Evolutionary conservation across 92 coral and sea anemone species (phyloP).

Genomic region (Paramuricea clavata): DNA sequence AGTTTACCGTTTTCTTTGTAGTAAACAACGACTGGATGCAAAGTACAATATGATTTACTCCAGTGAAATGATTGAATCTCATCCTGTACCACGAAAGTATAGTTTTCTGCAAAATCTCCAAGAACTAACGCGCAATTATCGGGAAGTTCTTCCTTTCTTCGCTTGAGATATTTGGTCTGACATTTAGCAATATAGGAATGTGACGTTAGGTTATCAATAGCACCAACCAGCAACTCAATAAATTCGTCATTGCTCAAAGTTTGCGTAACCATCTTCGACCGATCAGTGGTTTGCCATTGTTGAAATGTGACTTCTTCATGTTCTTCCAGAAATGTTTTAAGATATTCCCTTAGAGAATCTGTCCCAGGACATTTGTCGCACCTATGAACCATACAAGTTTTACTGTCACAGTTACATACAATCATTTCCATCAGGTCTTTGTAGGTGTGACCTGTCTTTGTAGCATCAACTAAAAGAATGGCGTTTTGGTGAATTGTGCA

Average conservation of each 20-base stretch:
- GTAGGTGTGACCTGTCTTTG: slow-evolving; percentile 36
- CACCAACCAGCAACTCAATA: slow-evolving; percentile 50
- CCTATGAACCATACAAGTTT: slow-evolving; percentile 38
- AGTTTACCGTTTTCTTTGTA: slow-evolving; percentile 23
- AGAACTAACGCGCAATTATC: slow-evolving; percentile 34
- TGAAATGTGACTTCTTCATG: slow-evolving; percentile 26
- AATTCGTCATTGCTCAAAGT: slow-evolving; percentile 39
- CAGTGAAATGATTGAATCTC: slow-evolving; percentile 42
- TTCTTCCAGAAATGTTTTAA: slow-evolving; percentile 24
- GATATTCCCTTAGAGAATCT: slow-evolving; percentile 30
- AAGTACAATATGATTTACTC: slow-evolving; percentile 23
- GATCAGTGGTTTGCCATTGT: slow-evolving; percentile 63
- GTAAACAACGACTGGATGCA: slow-evolving; percentile 52
- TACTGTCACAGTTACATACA: slow-evolving; percentile 38
- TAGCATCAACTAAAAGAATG: no score
- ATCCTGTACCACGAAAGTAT: slow-evolving; percentile 57
- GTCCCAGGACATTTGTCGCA: slow-evolving; percentile 56
- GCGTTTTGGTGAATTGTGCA: no score
- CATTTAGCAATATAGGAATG: slow-evolving; percentile 49
- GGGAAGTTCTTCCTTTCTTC: slow-evolving; percentile 42
- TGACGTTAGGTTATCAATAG: slow-evolving; percentile 49
- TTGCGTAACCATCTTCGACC: slow-evolving; percentile 33
- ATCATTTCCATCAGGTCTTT: slow-evolving; percentile 24
- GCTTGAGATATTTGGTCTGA: slow-evolving; percentile 45
- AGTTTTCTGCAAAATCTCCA: slow-evolving; percentile 63